Percentiles rank a stretch among this genome's conserved stretches.
Conservation (phyloP, 2,888 invertebrate genomes). For the Platycnemis pennipes region DNA sequence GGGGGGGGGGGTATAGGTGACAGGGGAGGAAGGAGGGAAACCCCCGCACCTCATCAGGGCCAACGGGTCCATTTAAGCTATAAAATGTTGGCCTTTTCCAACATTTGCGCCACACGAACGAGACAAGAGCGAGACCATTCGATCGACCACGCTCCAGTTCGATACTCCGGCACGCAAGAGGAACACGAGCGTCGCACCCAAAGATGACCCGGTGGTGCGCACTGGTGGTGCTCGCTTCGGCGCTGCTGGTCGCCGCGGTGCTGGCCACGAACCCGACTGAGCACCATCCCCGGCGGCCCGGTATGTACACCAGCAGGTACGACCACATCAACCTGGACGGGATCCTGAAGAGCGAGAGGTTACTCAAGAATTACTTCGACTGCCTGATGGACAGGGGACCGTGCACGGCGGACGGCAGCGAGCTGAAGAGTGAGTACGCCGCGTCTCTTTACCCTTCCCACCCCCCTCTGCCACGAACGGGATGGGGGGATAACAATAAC, state of each 20-base stretch:
- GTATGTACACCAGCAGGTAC: slow-evolving; percentile 81
- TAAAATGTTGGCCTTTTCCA: slow-evolving; percentile 22
- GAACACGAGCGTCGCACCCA: neutral
- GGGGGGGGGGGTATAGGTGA: neutral
- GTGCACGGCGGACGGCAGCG: slow-evolving; percentile 87
- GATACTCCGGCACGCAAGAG: neutral
- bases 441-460: neutral
- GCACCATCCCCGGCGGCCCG: neutral
- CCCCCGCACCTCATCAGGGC: neutral
- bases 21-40: neutral
- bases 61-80: slow-evolving; percentile 16
- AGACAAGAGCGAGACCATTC: neutral
- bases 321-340: slow-evolving; percentile 87
- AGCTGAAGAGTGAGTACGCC: slow-evolving; percentile 86
- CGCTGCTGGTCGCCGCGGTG: neutral
- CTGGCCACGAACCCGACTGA: neutral
- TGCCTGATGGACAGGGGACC: slow-evolving; percentile 85
- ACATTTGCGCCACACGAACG: neutral
- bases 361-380: slow-evolving; percentile 86
- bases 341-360: slow-evolving; percentile 85
- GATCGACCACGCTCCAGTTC: neutral
- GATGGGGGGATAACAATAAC: neutral
- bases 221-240: neutral
- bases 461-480: neutral
- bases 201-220: neutral